Percentiles rank a stretch among this genome's conserved stretches.
Evolutionary conservation across 2,888 invertebrate genomes (phyloP).

Genomic region (Drosophila colorata): DNA sequence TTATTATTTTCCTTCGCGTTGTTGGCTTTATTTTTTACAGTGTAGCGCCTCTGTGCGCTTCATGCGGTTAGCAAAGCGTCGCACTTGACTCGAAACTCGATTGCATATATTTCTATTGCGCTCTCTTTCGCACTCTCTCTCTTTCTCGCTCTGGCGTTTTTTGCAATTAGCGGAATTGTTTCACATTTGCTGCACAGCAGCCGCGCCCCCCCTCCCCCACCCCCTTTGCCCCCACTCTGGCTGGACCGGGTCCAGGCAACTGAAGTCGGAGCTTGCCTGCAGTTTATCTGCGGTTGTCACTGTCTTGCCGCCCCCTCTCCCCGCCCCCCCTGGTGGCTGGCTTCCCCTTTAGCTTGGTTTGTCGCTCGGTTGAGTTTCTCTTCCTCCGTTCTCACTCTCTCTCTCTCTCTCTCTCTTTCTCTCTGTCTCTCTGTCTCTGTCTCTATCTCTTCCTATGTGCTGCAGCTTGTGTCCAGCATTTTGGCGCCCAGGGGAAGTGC

Average conservation of each 20-base stretch:
- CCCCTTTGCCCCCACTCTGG: background rate
- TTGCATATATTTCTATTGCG: background rate
- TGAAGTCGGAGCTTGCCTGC: conserved; percentile 49
- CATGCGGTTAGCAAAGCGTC: conserved; percentile 36
- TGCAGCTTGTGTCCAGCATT: conserved; percentile 60
- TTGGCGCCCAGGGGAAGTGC: conserved; percentile 60
- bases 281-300: conserved; percentile 69
- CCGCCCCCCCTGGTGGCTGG: background rate
- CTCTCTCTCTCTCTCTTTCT: background rate
- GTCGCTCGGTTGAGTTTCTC: conserved; percentile 46
- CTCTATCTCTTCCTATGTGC: conserved; percentile 4
- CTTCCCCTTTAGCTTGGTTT: conserved; percentile 34
- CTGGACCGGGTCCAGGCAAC: conserved; percentile 7
- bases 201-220: background rate
- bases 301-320: background rate
- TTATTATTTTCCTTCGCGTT: conserved; percentile 2
- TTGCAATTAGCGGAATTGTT: conserved; percentile 79
- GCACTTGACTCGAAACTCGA: conserved; percentile 47
- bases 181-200: conserved; percentile 64
- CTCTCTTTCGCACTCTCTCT: background rate
- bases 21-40: conserved; percentile 28
- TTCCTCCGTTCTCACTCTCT: background rate
- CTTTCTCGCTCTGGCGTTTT: conserved; percentile 41
- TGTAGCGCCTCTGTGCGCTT: conserved; percentile 37
- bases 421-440: background rate